These are phyloP conservation scores for Leptoclinus maculatus DNA, from an alignment of 2,797 vertebrate genomes.

Conservation along the genomic window DNA sequence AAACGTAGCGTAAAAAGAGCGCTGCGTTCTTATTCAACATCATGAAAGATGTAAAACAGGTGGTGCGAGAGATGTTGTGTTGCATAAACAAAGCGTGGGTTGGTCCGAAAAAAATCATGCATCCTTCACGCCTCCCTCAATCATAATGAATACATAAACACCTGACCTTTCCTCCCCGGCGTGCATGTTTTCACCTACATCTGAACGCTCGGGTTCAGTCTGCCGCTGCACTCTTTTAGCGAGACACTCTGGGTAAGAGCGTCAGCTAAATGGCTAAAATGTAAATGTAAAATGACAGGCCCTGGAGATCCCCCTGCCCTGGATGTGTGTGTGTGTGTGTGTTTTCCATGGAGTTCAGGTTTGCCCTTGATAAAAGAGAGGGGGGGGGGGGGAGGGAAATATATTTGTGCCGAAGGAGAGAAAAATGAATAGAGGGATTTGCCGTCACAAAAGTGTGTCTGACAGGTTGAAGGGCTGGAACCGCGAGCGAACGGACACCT, in stretches of 20 bases:
- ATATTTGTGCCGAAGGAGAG: slow-evolving; percentile 72
- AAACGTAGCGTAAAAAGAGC: slow-evolving; percentile 27
- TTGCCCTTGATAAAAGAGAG: slow-evolving; percentile 75
- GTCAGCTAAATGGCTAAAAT: slow-evolving; percentile 71
- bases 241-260: slow-evolving; percentile 69
- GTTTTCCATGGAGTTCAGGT: slow-evolving; percentile 68
- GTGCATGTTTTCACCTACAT: slow-evolving; percentile 48
- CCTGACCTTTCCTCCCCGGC: slow-evolving; percentile 26
- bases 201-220: slow-evolving; percentile 57
- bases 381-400: slow-evolving; percentile 56
- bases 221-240: slow-evolving; percentile 41
- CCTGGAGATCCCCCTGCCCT: slow-evolving; percentile 78
- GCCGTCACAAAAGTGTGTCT: slow-evolving; percentile 76
- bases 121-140: background rate
- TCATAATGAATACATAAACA: slow-evolving; percentile 5
- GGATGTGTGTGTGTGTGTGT: slow-evolving; percentile 53
- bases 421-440: slow-evolving; percentile 80
- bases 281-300: slow-evolving; percentile 76
- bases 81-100: slow-evolving; percentile 46
- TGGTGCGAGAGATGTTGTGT: slow-evolving; percentile 8
- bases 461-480: slow-evolving; percentile 80
- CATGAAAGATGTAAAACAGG: slow-evolving; percentile 54
- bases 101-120: background rate
- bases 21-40: slow-evolving; percentile 36
- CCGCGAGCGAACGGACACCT: slow-evolving; percentile 74